phyloP scores from a whole-genome alignment of 2,797 vertebrate species.

The Pipistrellus pipistrellus region DNA sequence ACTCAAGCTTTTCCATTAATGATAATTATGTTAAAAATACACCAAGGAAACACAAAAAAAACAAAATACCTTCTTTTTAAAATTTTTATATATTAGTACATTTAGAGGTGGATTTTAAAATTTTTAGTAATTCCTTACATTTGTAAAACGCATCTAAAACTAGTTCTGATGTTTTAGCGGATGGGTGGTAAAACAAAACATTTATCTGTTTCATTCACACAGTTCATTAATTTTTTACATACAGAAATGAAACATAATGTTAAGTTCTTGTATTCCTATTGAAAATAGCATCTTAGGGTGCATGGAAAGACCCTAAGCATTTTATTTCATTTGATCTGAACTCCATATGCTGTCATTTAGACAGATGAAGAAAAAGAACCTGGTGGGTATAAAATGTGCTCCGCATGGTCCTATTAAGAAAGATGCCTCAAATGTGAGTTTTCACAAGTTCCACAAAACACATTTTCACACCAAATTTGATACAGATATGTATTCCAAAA shows the following conservation, averaged over 20 bases:
- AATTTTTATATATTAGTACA: neutral
- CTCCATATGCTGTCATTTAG: conserved; percentile 72
- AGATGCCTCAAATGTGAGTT: conserved; percentile 75
- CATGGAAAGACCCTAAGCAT: conserved; percentile 57
- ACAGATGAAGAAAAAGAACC: conserved; percentile 71
- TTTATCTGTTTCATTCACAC: conserved; percentile 46
- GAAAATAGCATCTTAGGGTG: conserved; percentile 69
- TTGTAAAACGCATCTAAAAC: conserved; percentile 65
- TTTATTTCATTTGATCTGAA: conserved; percentile 80
- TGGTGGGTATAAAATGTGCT: conserved; percentile 74
- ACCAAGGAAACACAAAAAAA: neutral
- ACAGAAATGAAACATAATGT: conserved; percentile 27
- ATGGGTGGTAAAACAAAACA: conserved; percentile 56
- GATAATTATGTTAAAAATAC: neutral
- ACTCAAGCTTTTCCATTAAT: neutral
- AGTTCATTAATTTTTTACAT: conserved; percentile 52
- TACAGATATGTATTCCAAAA: conserved; percentile 76
- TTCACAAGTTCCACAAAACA: conserved; percentile 80
- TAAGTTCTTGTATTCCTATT: conserved; percentile 44
- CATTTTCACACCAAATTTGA: conserved; percentile 82
- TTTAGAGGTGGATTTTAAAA: conserved; percentile 16
- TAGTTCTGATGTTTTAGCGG: conserved; percentile 36
- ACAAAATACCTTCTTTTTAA: neutral
- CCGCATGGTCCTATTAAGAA: conserved; percentile 77
- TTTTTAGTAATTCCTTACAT: conserved; percentile 7